Evolutionary conservation across 2,888 invertebrate species (phyloP), one percentile per base, ranked within the genome.

Genomic region (Drosophila lutescens): DNA sequence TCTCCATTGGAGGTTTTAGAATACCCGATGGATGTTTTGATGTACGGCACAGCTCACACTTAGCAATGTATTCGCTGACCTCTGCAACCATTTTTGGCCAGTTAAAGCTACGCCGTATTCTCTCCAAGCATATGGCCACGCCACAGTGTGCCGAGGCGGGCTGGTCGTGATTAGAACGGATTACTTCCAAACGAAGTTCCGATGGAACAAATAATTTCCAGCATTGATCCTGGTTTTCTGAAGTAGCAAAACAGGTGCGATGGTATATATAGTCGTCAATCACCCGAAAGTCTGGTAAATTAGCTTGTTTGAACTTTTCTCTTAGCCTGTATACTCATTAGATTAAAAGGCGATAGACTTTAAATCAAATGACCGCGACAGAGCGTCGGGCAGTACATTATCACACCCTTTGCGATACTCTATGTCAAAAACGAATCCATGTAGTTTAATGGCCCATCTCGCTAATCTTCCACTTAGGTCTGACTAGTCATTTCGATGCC

Each of bases 121-220:
- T 38, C 3, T 38, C 38, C n/a, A 38, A 38, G 13, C 38, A 38
- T n/a, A n/a, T 38, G n/a, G 38, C 38, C n/a, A 38, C 38, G 13
- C 38, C 38, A n/a, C 13, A 38, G n/a, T 38, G 38, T n/a, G 38
- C 38, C 38, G 38, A n/a, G n/a, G 38, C 13, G 13, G n/a, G 38
- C n/a, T 38, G 38, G n/a, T 38, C 38, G n/a, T 38, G 38, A n/a
- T n/a, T 38, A 13, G 38, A 38, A n/a, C n/a, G 38, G 38, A 38
- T 38, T n/a, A 38, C 38, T 38, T 38, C 38, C 4, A 12, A 4
- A 2, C 34, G 10, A 10, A 36, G 34, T 36, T 36, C 34, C 4
- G 12, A 36, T 36, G 34, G 34, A 13, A 36, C 34, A 13, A 36
- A 36, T 36, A 36, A 36, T 36, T 36, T 36, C 10, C n/a, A 38